Evolutionary conservation across 2,797 vertebrate species (phyloP), one percentile per base, ranked within the genome.

Genomic region (Phrynocephalus forsythii): DNA sequence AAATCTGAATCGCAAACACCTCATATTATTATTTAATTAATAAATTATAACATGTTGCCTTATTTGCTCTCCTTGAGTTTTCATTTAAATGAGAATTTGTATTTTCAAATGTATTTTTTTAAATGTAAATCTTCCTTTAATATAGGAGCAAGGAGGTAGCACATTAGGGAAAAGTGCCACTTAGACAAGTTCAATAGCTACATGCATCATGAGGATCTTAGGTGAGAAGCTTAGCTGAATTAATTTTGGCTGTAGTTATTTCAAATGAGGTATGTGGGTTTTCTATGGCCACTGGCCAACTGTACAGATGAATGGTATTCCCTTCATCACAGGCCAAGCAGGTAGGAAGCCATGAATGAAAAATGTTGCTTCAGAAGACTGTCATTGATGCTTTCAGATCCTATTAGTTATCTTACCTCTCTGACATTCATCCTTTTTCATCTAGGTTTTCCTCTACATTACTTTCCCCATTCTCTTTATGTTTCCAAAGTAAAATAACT

Each of bases 171-270:
- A 89, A 38, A 92, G 0, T 79, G 60, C 20, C 83, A 86, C 84
- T 88, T 30, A 44, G 24, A 72, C 1, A 28, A 79, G 6, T 81
- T 89, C 80, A 81, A 6, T 60, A 82, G 4, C 56, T 85, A 44
- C 2, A 67, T 78, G 28, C 78, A 3, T 33, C 71, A 4, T 13
- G n/a, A 72, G 73, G 6, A 73, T 76, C 60, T 86, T 56, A 85
- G 75, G 86, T 87, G 88, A 90, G 15, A 0, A 86, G 16, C 13
- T 83, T 63, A 85, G 15, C 1, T 79, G 85, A 71, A 88, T 86
- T 81, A 82, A 30, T 73, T 86, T 91, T 82, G 85, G 6, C 1
- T 86, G 1, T 10, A 89, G 52, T 56, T 3, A 6, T 87, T 16
- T 48, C n/a, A 72, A 0, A 52, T 73, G n/a, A 26, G 1, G 6